Base-by-base conservation (phyloP, 2,888 invertebrate species). In the Alsophila aescularia region DNA sequence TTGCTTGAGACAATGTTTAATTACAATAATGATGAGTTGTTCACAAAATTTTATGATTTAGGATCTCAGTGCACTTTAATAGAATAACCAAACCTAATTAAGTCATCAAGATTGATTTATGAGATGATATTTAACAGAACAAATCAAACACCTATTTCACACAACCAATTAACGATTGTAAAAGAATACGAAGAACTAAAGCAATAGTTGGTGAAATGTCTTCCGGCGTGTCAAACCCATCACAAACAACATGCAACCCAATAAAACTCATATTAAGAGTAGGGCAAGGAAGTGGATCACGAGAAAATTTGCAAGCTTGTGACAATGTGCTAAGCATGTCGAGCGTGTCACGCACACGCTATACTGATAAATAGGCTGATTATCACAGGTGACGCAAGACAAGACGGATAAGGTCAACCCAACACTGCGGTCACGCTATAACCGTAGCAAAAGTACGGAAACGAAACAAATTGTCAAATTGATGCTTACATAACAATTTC, bases 231-330 rank as follows among this genome's bases (percentile, higher is more conserved):
- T 48, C 47, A 60, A 52, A 49, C n/a, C n/a, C n/a, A n/a, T 42
- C 53, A 65, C 42, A 60, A 51, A 53, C 40, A 29, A 58, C 53
- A 59, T 55, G 44, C 60, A 50, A 61, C 66, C 55, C 60, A 60
- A 58, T 62, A 63, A 60, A 59, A 58, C 42, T 54, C 34, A 49
- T 48, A 56, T 40, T 2, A 15, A 16, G 57, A 70, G 67, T 70
- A 65, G 66, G 63, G 52, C 69, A 68, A 64, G 70, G 66, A 81
- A 74, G 72, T 79, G 61, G 79, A 73, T 72, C 79, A 77, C 73
- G 71, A 73, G 72, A 74, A 79, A 75, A 73, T 77, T 82, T 65
- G 77, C 83, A 74, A 72, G 67, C 63, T 69, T 64, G 69, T 81
- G 81, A 74, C 75, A 82, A 83, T 72, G 70, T 72, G 79, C 70